phyloP scores from a whole-genome alignment of 2,888 invertebrate species.

The Sepiola atlantica region DNA sequence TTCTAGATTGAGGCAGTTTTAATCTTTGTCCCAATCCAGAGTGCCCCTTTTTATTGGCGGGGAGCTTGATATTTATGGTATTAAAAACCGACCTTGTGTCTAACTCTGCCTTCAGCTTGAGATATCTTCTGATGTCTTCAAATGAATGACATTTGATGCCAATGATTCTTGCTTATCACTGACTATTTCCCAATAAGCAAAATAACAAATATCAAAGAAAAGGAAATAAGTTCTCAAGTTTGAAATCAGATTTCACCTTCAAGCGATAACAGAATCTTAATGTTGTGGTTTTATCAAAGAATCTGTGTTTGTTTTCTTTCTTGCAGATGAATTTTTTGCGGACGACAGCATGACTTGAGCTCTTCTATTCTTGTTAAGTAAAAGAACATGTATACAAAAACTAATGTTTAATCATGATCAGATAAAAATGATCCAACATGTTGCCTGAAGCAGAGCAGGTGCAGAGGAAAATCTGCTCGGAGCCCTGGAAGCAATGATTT shows the following conservation, averaged over 20 bases:
- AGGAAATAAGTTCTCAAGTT: not conserved
- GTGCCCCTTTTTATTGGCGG: too few relatives aligned
- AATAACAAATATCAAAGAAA: not conserved
- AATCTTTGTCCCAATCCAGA: too few relatives aligned
- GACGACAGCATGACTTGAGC: not conserved
- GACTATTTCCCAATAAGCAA: not conserved
- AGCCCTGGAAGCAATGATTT: too few relatives aligned
- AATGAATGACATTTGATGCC: not conserved
- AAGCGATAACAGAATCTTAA: not conserved
- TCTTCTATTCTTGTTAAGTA: not conserved
- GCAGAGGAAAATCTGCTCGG: too few relatives aligned
- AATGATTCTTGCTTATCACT: not conserved
- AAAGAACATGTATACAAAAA: not conserved
- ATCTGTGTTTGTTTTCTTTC: not conserved
- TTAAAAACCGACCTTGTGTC: too few relatives aligned
- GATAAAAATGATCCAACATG: not conserved
- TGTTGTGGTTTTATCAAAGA: not conserved
- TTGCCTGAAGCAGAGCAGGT: not conserved
- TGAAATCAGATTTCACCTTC: slow-evolving; percentile 2
- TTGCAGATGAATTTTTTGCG: not conserved
- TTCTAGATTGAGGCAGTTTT: too few relatives aligned
- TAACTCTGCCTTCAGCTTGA: not conserved
- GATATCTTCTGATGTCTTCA: not conserved
- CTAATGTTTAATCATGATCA: not conserved
- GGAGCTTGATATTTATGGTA: too few relatives aligned